Percentiles rank a stretch among this genome's conserved stretches.
These are phyloP conservation scores for Lepus townsendii DNA, from an alignment of 2,797 vertebrate genomes.

Conservation along the genomic window DNA sequence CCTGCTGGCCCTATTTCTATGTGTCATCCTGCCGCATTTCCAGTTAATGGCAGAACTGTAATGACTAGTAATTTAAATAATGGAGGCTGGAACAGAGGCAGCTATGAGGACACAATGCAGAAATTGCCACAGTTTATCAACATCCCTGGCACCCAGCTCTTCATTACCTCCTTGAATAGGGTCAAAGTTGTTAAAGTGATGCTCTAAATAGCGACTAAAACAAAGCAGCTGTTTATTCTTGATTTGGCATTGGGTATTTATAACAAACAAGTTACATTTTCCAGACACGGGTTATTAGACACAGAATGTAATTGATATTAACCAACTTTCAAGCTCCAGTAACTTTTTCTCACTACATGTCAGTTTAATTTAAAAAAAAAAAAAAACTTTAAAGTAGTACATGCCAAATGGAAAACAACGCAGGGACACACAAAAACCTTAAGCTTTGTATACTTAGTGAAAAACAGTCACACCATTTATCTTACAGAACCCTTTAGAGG, in stretches of 20 bases:
- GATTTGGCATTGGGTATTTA: constrained; percentile 75
- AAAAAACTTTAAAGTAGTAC: constrained; percentile 59
- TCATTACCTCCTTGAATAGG: constrained; percentile 78
- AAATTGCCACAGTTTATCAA: constrained; percentile 82
- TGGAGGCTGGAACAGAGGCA: constrained; percentile 75
- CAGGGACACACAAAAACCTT: constrained; percentile 63
- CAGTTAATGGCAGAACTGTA: constrained; percentile 79
- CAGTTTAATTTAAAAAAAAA: constrained; percentile 9
- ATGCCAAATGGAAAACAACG: constrained; percentile 70
- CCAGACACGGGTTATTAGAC: constrained; percentile 78
- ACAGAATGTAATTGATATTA: constrained; percentile 81
- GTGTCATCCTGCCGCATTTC: constrained; percentile 67
- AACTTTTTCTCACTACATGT: constrained; percentile 69
- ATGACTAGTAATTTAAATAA: constrained; percentile 86
- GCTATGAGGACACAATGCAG: constrained; percentile 74
- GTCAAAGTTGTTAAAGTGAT: constrained; percentile 80
- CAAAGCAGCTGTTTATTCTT: constrained; percentile 82
- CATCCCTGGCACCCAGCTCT: constrained; percentile 72
- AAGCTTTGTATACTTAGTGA: constrained; percentile 39
- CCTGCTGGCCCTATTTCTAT: constrained; percentile 50
- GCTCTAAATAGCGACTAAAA: constrained; percentile 77
- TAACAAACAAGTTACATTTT: constrained; percentile 78
- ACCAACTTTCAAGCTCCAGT: constrained; percentile 72
- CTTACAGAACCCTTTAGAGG: neutral
- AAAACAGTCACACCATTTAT: constrained; percentile 54